Conservation (phyloP, 2,797 vertebrate species). For the Pelobates cultripes region DNA sequence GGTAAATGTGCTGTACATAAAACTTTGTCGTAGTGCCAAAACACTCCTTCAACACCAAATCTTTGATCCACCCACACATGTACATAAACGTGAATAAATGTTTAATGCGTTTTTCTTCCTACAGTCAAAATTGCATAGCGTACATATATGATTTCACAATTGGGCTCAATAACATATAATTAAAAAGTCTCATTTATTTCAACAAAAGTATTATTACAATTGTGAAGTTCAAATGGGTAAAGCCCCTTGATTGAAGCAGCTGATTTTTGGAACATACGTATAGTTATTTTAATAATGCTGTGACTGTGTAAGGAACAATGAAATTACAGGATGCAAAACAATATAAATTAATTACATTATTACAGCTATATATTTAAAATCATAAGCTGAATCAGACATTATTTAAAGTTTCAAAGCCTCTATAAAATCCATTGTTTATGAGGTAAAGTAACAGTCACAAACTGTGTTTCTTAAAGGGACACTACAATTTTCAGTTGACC, state of each 20-base stretch:
- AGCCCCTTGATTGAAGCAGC: neutral
- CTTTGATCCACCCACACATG: conserved; percentile 13
- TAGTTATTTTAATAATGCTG: neutral
- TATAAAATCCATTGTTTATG: no score
- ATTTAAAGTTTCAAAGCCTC: no score
- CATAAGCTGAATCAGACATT: conserved; percentile 6
- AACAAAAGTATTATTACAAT: conserved; percentile 21
- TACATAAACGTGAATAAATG: neutral
- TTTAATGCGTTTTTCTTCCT: conserved; percentile 29
- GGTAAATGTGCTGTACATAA: no score
- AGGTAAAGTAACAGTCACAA: neutral
- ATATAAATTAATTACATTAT: conserved; percentile 35
- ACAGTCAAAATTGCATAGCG: conserved; percentile 24
- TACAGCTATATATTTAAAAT: neutral
- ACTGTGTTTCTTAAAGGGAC: no score
- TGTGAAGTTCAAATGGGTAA: conserved; percentile 7
- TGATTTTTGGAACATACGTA: neutral
- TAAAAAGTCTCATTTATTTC: conserved; percentile 35
- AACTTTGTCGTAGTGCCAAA: neutral
- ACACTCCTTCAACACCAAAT: neutral
- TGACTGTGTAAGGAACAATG: neutral
- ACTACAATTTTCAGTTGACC: no score
- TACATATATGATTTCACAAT: conserved; percentile 3
- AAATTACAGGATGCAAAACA: conserved; percentile 17
- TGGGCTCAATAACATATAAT: conserved; percentile 23